Percentiles rank a stretch among this genome's conserved stretches.
These are phyloP conservation scores for Taenioides sp. DNA, from an alignment of 2,797 vertebrate species.

Conservation along the genomic window DNA sequence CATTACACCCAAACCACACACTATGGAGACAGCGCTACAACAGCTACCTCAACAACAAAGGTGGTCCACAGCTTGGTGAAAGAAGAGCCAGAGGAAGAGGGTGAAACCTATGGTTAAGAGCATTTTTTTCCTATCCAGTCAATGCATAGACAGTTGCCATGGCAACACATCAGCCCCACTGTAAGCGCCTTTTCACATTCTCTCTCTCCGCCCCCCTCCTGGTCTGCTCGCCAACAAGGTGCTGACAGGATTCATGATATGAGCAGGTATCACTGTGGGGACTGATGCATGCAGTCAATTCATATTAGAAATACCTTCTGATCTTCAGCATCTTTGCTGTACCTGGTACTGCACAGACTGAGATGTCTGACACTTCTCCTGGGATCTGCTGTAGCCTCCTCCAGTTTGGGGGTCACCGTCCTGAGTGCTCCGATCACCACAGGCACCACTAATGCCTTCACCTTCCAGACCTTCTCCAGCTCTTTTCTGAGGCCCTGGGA, in stretches of 20 bases:
- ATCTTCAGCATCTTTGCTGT: too few relatives aligned
- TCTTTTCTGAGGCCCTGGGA: too few relatives aligned
- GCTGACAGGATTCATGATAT: slow-evolving; percentile 39
- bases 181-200: slow-evolving; percentile 47
- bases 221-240: slow-evolving; percentile 60
- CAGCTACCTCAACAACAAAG: slow-evolving; percentile 8
- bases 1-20: slow-evolving; percentile 3
- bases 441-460: too few relatives aligned
- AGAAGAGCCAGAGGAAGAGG: slow-evolving; percentile 31
- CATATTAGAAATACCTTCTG: too few relatives aligned
- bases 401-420: too few relatives aligned
- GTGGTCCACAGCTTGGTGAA: slow-evolving; percentile 23
- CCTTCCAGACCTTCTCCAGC: too few relatives aligned
- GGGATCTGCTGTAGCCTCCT: too few relatives aligned
- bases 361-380: too few relatives aligned
- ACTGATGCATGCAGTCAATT: not conserved
- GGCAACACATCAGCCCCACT: slow-evolving; percentile 78
- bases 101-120: slow-evolving; percentile 32
- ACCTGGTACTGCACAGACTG: too few relatives aligned
- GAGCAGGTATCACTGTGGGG: slow-evolving; percentile 24
- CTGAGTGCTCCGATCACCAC: too few relatives aligned
- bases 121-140: slow-evolving; percentile 66
- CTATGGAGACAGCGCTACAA: slow-evolving; percentile 6
- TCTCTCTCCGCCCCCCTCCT: slow-evolving; percentile 66
- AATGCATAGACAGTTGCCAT: slow-evolving; percentile 81